Evolutionary conservation across 1,140 invertebrate genomes (phyloP).

Genomic region (Phocides pigmalion): DNA sequence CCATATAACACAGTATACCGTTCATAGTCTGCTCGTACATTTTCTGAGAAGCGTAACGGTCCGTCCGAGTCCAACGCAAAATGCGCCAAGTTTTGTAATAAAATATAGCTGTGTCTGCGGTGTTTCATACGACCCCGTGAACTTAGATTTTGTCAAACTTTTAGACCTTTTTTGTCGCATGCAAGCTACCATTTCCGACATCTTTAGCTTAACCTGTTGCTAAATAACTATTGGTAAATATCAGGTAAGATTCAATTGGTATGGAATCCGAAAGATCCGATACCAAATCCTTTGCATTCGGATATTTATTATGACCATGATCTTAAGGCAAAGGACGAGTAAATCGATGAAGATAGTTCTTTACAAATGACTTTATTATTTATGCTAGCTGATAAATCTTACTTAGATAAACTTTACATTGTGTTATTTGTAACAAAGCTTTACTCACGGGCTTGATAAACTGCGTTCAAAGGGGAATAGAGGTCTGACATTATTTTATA

Average conservation of each 20-base stretch:
- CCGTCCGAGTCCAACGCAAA: slow-evolving; percentile 52
- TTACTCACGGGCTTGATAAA: slow-evolving; percentile 39
- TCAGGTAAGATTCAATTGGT: slow-evolving; percentile 1
- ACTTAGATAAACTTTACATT: slow-evolving; percentile 27
- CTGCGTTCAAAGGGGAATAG: slow-evolving; percentile 43
- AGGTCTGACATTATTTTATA: slow-evolving; percentile 46
- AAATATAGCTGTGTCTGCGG: slow-evolving; percentile 49
- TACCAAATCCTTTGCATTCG: slow-evolving; percentile 16
- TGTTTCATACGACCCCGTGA: slow-evolving; percentile 58
- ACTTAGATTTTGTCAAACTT: slow-evolving; percentile 64
- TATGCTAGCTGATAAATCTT: slow-evolving; percentile 27
- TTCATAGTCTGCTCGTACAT: slow-evolving; percentile 59
- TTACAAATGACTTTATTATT: slow-evolving; percentile 32
- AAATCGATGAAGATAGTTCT: slow-evolving; percentile 31
- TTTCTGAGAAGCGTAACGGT: slow-evolving; percentile 71
- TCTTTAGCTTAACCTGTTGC: background rate
- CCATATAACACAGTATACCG: slow-evolving; percentile 61
- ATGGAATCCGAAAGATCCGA: too few relatives aligned
- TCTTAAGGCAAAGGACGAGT: slow-evolving; percentile 6
- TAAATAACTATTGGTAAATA: background rate
- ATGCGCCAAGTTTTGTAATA: slow-evolving; percentile 70
- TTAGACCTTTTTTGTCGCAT: slow-evolving; percentile 10
- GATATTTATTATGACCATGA: slow-evolving; percentile 12
- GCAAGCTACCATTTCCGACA: slow-evolving; percentile 1
- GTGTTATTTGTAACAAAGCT: slow-evolving; percentile 31